phyloP scores from a whole-genome alignment of 2,888 invertebrate genomes.

The Coleophora flavipennella region DNA sequence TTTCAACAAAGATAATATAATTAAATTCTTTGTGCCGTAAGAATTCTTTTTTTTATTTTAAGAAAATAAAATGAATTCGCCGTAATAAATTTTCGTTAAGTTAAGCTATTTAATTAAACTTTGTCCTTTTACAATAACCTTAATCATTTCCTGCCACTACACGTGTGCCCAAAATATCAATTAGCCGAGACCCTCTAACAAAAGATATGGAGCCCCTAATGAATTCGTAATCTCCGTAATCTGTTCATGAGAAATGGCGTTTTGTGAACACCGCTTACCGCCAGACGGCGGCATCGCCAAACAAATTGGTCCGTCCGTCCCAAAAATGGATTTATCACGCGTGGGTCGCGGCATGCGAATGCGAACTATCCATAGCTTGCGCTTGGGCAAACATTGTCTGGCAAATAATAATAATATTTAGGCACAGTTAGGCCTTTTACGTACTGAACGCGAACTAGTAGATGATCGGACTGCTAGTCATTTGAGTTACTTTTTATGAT shows the following conservation, averaged over 20 bases:
- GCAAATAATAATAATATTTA: too few species aligned
- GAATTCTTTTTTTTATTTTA: neutral
- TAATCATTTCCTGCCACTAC: conserved; percentile 32
- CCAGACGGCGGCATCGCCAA: conserved; percentile 34
- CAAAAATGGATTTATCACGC: conserved; percentile 72
- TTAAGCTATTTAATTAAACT: neutral
- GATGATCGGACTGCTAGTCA: too few species aligned
- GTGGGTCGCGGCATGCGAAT: conserved; percentile 22
- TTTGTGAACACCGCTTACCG: conserved; percentile 43
- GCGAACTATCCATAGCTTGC: conserved; percentile 41
- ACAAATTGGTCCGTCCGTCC: conserved; percentile 68
- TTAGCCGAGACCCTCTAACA: conserved; percentile 47
- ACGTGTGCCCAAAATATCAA: conserved; percentile 61
- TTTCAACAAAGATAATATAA: too few species aligned
- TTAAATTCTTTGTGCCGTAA: too few species aligned
- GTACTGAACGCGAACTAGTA: too few species aligned
- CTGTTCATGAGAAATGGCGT: conserved; percentile 70
- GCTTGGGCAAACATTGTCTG: conserved; percentile 6
- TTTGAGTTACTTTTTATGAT: too few species aligned
- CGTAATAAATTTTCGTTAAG: neutral
- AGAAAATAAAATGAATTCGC: neutral
- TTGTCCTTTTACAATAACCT: conserved; percentile 8
- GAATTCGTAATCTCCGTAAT: conserved; percentile 70
- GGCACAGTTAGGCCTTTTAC: too few species aligned
- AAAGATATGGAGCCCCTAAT: conserved; percentile 65